phyloP scores from a whole-genome alignment of 1,140 invertebrate genomes.

The Lysiphlebus fabarum region DNA sequence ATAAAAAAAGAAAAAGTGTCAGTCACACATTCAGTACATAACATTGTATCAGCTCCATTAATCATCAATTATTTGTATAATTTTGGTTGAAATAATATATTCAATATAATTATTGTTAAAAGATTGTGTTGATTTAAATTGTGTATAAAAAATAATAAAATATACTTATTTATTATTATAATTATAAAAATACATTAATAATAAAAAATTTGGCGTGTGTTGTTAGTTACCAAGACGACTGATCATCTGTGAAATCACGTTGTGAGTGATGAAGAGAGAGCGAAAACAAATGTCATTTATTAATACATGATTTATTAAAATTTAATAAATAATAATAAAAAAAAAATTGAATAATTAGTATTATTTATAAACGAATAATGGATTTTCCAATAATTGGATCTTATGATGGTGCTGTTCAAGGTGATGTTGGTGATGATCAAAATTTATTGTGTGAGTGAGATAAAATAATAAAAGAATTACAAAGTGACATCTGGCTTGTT shows the following conservation, averaged over 20 bases:
- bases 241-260: conserved; percentile 20
- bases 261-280: conserved; percentile 26
- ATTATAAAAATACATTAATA: too few species aligned
- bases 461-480: conserved; percentile 4
- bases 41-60: too few species aligned
- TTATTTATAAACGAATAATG: conserved; percentile 30
- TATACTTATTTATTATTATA: too few species aligned
- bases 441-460: conserved; percentile 44
- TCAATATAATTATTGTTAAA: too few species aligned
- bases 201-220: conserved; percentile 28
- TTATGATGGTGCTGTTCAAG: conserved; percentile 39
- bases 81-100: too few species aligned
- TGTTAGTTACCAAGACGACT: conserved; percentile 42
- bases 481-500: conserved; percentile 13
- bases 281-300: conserved; percentile 5
- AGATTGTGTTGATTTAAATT: too few species aligned
- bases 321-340: too few species aligned
- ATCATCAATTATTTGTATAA: too few species aligned
- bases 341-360: background rate
- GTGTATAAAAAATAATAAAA: too few species aligned
- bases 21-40: too few species aligned
- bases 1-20: too few species aligned
- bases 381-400: conserved; percentile 44
- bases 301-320: background rate
- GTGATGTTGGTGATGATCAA: conserved; percentile 32